A percentile compares a stretch with the other conserved stretches of the same genome.
phyloP scores from a whole-genome alignment of 2,113 vertebrate genomes.

The Lophochroa leadbeateri region DNA sequence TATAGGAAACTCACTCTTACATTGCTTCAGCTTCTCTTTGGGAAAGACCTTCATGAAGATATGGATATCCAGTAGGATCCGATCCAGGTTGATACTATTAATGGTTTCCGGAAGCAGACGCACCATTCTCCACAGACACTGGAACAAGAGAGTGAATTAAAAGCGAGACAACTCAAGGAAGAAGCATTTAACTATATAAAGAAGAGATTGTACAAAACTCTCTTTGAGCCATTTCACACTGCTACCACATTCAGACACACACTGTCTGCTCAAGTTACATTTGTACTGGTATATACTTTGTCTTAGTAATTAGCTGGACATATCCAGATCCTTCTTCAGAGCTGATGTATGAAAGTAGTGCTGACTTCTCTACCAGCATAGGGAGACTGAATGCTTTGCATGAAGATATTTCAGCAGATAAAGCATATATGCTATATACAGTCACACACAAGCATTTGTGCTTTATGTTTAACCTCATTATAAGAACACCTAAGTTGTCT shows the following conservation, averaged over 20 bases:
- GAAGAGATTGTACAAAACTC: neutral
- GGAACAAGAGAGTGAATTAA: neutral
- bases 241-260: neutral
- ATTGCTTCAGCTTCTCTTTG: slow-evolving; percentile 95
- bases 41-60: slow-evolving; percentile 98
- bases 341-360: neutral
- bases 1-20: slow-evolving; percentile 94
- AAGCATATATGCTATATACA: neutral
- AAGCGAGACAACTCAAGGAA: neutral
- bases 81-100: slow-evolving; percentile 92
- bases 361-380: neutral
- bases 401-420: neutral
- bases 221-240: neutral
- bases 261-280: neutral
- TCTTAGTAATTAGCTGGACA: neutral
- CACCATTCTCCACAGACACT: slow-evolving; percentile 99
- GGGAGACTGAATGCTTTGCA: neutral
- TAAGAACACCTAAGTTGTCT: neutral
- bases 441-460: neutral
- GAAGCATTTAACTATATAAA: neutral
- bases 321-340: neutral
- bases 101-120: slow-evolving; percentile 93
- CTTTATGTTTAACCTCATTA: neutral
- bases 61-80: slow-evolving; percentile 94
- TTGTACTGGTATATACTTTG: neutral